Evolutionary conservation across 2,888 invertebrate species (phyloP).

Genomic region (Drosophila siamana): DNA sequence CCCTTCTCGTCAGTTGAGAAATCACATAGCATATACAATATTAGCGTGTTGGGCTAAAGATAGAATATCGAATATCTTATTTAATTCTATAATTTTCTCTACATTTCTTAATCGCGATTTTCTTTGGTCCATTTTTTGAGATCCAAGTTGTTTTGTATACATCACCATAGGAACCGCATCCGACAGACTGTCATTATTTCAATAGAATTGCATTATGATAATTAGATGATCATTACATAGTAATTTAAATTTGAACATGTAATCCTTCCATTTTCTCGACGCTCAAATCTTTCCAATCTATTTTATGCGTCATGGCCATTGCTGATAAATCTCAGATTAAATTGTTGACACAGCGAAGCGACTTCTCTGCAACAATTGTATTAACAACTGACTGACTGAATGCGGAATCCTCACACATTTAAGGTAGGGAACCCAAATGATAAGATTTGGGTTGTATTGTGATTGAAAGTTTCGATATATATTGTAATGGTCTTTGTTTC

Average conservation of each 20-base stretch:
- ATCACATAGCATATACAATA: background rate
- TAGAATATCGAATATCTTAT: slow-evolving; percentile 1
- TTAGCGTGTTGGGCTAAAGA: slow-evolving; percentile 9
- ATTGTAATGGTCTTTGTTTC: background rate
- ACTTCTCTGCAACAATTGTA: background rate
- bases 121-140: background rate
- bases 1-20: background rate
- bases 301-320: background rate
- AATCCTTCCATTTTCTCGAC: too few species aligned
- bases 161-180: slow-evolving; percentile 5
- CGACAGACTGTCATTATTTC: background rate
- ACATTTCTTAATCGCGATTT: slow-evolving; percentile 3
- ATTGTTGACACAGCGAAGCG: too few species aligned
- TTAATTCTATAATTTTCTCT: background rate
- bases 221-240: too few species aligned
- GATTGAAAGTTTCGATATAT: background rate
- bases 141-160: slow-evolving; percentile 8
- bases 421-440: background rate
- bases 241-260: too few species aligned
- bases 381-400: background rate
- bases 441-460: background rate
- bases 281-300: background rate
- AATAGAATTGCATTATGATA: too few species aligned
- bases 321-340: too few species aligned
- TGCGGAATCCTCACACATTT: background rate